Base-by-base conservation (phyloP, 2,888 invertebrate species). In the Spilarctia lutea region DNA sequence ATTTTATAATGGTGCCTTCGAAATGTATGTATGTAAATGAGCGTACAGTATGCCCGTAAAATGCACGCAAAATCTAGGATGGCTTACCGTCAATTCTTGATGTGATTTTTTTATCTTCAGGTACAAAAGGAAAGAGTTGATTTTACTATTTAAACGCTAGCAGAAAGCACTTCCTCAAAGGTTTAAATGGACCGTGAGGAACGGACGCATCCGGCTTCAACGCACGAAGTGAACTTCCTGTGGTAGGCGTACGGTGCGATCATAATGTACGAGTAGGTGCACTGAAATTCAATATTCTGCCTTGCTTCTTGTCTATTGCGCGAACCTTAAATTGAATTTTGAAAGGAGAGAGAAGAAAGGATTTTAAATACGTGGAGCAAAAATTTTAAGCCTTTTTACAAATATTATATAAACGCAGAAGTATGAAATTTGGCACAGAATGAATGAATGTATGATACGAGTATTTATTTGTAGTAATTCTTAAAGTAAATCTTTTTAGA, bases 131-230 rank as follows among this genome's bases (percentile, higher is more conserved):
- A 27, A 60, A 27, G 60, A 60, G 60, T 60, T 60, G 27, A 27
- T 60, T 16, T 27, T 27, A 60, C 27, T 13, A 60, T 60, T 60
- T 60, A 16, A 60, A 27, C 60, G 60, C 13, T 60, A 16, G 13
- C 60, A 60, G 13, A 60, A 60, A 60, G 27, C 13, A 6, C 60
- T 60, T 60, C 60, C 27, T 60, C 16, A 60, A 27, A 60, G 27
- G 60, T 60, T 60, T 60, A 60, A 60, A 60, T 60, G 60, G 60
- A 60, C 27, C 60, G 60, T 60, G 27, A 60, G 27, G 13, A 60
- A 60, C 60, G 60, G 27, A 60, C 60, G 60, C 27, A 27, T 60
- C 60, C 60, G 60, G 60, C 27, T 60, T 16, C 16, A 27, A 60
- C n/a, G 27, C 16, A 60, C 16, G 60, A 27, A 27, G 60, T 60